Base-by-base conservation (phyloP, 2,888 invertebrate species). In the Schrankia costaestrigalis region DNA sequence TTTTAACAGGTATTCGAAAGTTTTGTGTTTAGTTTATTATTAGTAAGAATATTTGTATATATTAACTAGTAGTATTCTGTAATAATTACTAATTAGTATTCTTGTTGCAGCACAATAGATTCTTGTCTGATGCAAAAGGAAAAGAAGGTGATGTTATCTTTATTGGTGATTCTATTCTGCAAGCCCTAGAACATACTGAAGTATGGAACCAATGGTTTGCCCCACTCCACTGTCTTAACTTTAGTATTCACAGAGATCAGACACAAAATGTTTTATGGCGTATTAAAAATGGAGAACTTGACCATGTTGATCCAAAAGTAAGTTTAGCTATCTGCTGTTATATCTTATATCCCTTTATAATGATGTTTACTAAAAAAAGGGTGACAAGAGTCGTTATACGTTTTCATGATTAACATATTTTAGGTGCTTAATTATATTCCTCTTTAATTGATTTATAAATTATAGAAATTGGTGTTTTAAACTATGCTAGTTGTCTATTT, bases 81-180 rank as follows among this genome's bases (percentile, higher is more conserved):
- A n/a, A n/a, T n/a, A n/a, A n/a, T n/a, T n/a, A n/a, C n/a, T n/a
- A n/a, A n/a, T n/a, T n/a, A 7, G 6, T 22, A 2, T 24, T 24
- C 12, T 12, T 50, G 63, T 90, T 89, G 42, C 82, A 95, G 95
- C 97, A 97, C 74, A 93, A 95, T 61, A 90, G 95, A 58, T 97
- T 96, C 79, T 88, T 96, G 35, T 90, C 91, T 7, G 95, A 97
- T 75, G 94, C 95, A 4, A 93, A 94, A 71, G 96, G 95, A 61
- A 94, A 94, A 80, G 97, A 97, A 80, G 96, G 96, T 8, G 97
- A 97, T 75, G 96, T 97, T 15, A 91, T 97, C 56, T 95, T 97
- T 63, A 91, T 97, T 47, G 97, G 97, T 1, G 97, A 97, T 80
- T 96, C 96, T 26, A 91, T 97, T 52, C 87, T 97, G 40, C 93